A percentile compares a stretch with the other conserved stretches of the same genome.
These are phyloP conservation scores for Mixornis gularis DNA, from an alignment of 2,113 vertebrate genomes.

Conservation along the genomic window DNA sequence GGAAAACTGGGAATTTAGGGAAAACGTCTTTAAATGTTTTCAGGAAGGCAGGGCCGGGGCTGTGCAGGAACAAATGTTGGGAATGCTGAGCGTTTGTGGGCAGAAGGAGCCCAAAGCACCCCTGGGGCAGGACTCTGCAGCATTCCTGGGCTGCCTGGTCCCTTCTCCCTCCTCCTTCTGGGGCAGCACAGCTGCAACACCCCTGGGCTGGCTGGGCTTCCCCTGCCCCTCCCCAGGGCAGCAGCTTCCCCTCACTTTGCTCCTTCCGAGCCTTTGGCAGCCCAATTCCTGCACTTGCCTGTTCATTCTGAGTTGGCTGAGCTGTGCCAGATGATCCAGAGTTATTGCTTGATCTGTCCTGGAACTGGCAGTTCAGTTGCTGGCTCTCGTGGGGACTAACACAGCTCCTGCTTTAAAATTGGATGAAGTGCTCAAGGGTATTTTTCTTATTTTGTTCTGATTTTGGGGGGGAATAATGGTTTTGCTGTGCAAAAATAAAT, in stretches of 20 bases:
- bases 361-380: not conserved
- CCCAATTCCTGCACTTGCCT: not conserved
- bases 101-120: not conserved
- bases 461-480: not conserved
- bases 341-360: slow-evolving; percentile 6
- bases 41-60: not conserved
- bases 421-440: not conserved
- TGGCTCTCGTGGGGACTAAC: not conserved
- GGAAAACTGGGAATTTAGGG: not conserved
- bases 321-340: not conserved
- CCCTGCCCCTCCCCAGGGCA: not conserved
- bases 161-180: not conserved
- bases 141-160: not conserved
- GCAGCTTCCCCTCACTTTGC: not conserved
- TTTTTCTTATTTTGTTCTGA: not conserved
- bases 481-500: not conserved
- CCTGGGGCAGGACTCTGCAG: not conserved
- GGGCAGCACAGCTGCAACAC: not conserved
- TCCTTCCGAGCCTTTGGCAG: not conserved
- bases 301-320: not conserved
- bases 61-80: not conserved
- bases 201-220: not conserved
- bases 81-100: not conserved
- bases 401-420: not conserved
- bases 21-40: not conserved